These are phyloP conservation scores for Charanyca ferruginea DNA, from an alignment of 2,888 invertebrate genomes.

Conservation along the genomic window DNA sequence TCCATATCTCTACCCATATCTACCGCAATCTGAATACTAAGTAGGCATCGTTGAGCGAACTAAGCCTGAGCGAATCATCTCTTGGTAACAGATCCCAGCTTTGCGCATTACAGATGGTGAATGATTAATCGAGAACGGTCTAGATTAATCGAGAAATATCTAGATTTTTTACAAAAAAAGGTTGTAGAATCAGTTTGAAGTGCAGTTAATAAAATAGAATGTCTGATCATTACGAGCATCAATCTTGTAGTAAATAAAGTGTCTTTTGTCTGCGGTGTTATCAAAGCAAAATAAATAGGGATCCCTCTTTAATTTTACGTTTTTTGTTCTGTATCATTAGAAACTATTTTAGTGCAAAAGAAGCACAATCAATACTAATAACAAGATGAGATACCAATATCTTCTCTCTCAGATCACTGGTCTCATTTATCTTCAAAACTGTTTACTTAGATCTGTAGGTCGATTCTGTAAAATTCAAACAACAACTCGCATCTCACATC, in stretches of 20 bases:
- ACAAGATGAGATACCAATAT: neutral
- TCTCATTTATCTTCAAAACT: neutral
- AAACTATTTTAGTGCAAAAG: neutral
- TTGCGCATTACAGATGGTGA: constrained; percentile 22
- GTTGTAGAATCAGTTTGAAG: neutral
- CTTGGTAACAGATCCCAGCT: constrained; percentile 32
- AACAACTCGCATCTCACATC: too few relatives aligned
- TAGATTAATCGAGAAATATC: constrained; percentile 3
- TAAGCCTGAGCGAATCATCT: constrained; percentile 29
- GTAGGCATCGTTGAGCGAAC: constrained; percentile 5
- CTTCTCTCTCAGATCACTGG: neutral
- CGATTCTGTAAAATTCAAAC: too few relatives aligned
- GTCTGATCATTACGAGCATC: constrained; percentile 6
- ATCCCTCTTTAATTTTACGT: neutral
- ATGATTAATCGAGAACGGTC: constrained; percentile 44
- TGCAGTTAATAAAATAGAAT: constrained; percentile 12
- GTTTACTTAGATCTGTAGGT: too few relatives aligned
- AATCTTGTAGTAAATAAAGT: neutral
- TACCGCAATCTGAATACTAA: constrained; percentile 20
- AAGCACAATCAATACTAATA: neutral
- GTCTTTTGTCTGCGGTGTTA: neutral
- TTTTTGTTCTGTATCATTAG: neutral
- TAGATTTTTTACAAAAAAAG: neutral
- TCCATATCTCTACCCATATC: neutral
- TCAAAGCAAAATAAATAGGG: neutral